Evolutionary conservation across 2,113 vertebrate species (phyloP), one percentile per base, ranked within the genome.

Genomic region (Rattus rattus): DNA sequence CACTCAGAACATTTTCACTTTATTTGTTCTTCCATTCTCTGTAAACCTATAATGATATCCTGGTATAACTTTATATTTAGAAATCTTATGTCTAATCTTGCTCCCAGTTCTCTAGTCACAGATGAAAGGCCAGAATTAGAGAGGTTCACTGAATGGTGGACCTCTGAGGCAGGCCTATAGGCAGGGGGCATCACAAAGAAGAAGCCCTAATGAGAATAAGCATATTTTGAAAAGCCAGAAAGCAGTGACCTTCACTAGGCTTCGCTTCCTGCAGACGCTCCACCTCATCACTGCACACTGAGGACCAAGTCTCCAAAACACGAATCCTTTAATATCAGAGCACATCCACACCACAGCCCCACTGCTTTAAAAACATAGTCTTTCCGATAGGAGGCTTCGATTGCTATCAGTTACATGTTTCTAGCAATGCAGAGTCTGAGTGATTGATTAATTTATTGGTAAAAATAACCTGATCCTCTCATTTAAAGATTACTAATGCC

Each of bases 1-100:
- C 63, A 80, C 75, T 95, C 39, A 63, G n/a, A 79, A 94, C 56
- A 22, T 30, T 77, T 92, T 94, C 33, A 76, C 88, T 91, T 87
- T 47, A 28, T 88, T 17, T 83, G 17, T 91, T 92, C 61, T 65
- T 92, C 33, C 91, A 63, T 92, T 92, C 61, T 9, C 26, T 91
- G 61, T 75, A 54, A 4, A 19, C 36, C 39, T 93, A 67, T 52
- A 93, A 69, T 93, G 11, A 76, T 91, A 69, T 8, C 26, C 77
- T 59, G 0, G 47, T 88, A 28, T 54, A 83, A 76, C 91, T 69
- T 76, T 63, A 54, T 43, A 28, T 33, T 81, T 59, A 47, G 30
- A 83, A 92, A 2, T 11, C 9, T 81, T 39, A 26, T 39, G n/a
- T 83, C 11, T 76, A n/a, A 63, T 49, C 24, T 79, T 47, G 84